Evolutionary conservation across 2,888 invertebrate species (phyloP), one percentile per base, ranked within the genome.

Genomic region (Atrina japonica): DNA sequence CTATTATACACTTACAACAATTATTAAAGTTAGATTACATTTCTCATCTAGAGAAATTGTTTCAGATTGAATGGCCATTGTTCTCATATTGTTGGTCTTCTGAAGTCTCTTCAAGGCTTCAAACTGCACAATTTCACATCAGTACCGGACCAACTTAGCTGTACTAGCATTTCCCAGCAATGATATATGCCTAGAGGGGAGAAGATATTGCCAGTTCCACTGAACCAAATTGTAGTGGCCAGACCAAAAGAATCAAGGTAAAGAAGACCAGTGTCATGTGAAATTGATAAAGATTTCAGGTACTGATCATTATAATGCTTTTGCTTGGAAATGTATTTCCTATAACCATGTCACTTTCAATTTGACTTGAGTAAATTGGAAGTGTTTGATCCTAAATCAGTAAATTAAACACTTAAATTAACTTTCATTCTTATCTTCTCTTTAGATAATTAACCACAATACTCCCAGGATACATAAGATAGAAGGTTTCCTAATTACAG

Each of bases 141-240:
- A 35, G 64, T 72, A 5, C 74, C 74, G n/a, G 70, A 63, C 16
- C 63, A 63, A 11, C 64, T 63, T 25, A 73, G 64, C 60, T 73
- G 73, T 41, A 64, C 72, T 30, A 75, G 70, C 35, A 56, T 77
- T 5, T 73, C 74, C n/a, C 74, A 75, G 30, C 70, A 75, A 56
- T 75, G 75, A 66, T 63, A 75, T 70, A 29, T 70, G 14, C 75
- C 75, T 14, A 49, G 71, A 41, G 73, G 71, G 21, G 18, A 21
- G 1, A 75, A 77, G 49, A 61, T 77, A 6, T 6, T 30, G n/a
- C 75, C 65, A 11, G 73, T 70, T 11, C 75, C 77, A 11, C 40
- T 67, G 3, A 72, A 72, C 30, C 74, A 72, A 45, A 40, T 75
- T 9, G 70, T 77, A 18, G 73, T 77, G n/a, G 73, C 73, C 6